phyloP scores from a whole-genome alignment of 2,888 invertebrate species.

The Allygus modestus region DNA sequence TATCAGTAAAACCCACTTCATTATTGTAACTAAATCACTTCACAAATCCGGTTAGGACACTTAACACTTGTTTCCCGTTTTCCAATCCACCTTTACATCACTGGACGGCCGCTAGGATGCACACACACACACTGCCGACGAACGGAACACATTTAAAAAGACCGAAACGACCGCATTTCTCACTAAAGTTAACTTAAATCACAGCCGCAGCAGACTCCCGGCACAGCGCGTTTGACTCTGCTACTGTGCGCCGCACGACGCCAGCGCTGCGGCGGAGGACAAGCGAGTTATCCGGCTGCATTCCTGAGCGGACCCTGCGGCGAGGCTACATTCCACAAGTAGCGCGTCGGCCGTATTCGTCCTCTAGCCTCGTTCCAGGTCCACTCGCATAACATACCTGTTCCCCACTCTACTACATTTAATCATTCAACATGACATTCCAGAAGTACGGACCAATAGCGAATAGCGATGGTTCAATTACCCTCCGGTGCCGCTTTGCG shows the following conservation, averaged over 20 bases:
- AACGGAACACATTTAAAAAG: not conserved
- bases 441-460: slow-evolving; percentile 62
- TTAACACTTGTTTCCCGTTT: slow-evolving; percentile 10
- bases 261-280: slow-evolving; percentile 63
- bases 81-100: slow-evolving; percentile 6
- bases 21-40: slow-evolving; percentile 54
- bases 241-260: slow-evolving; percentile 63
- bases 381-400: slow-evolving; percentile 66
- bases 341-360: slow-evolving; percentile 56
- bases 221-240: slow-evolving; percentile 56
- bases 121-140: not conserved
- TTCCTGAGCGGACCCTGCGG: slow-evolving; percentile 60
- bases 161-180: slow-evolving; percentile 17
- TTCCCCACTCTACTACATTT: slow-evolving; percentile 64
- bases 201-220: slow-evolving; percentile 16
- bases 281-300: slow-evolving; percentile 60
- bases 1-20: slow-evolving; percentile 60
- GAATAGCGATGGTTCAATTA: slow-evolving; percentile 59
- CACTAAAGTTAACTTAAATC: not conserved
- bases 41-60: slow-evolving; percentile 41
- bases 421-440: slow-evolving; percentile 67
- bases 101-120: not conserved
- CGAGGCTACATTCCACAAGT: slow-evolving; percentile 65
- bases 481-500: slow-evolving; percentile 51
- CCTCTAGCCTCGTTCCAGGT: slow-evolving; percentile 64